phyloP scores from a whole-genome alignment of 2,797 vertebrate species.

The Emys orbicularis region DNA sequence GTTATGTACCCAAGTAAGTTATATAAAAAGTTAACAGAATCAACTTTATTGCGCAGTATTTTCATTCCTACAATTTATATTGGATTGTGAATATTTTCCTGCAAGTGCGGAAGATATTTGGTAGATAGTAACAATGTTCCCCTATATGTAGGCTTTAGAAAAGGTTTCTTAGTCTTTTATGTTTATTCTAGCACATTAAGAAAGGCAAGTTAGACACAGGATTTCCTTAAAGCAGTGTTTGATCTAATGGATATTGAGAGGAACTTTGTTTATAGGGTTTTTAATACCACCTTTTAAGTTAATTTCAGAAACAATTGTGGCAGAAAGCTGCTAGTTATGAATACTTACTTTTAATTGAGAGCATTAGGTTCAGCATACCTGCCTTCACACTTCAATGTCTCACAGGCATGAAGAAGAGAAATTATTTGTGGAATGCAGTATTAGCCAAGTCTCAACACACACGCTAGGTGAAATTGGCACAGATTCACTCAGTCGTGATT shows the following conservation, averaged over 20 bases:
- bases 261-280: background rate
- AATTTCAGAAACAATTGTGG: conserved; percentile 5
- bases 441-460: conserved; percentile 76
- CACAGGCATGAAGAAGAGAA: conserved; percentile 51
- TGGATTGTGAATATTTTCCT: conserved; percentile 43
- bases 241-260: conserved; percentile 24
- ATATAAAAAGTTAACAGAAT: background rate
- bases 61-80: background rate
- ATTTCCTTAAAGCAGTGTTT: conserved; percentile 39
- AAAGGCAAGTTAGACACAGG: background rate
- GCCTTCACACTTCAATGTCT: conserved; percentile 44
- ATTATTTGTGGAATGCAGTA: conserved; percentile 70
- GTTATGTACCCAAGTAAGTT: background rate
- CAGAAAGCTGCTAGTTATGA: background rate
- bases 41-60: background rate
- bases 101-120: background rate
- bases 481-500: conserved; percentile 55
- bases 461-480: background rate
- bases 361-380: conserved; percentile 33
- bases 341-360: conserved; percentile 46
- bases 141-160: background rate
- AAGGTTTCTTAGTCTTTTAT: background rate
- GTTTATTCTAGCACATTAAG: conserved; percentile 7
- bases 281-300: conserved; percentile 24
- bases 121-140: background rate